These are phyloP conservation scores for Gnathonemus longibarbis DNA, from an alignment of 2,113 vertebrate genomes.

Conservation along the genomic window DNA sequence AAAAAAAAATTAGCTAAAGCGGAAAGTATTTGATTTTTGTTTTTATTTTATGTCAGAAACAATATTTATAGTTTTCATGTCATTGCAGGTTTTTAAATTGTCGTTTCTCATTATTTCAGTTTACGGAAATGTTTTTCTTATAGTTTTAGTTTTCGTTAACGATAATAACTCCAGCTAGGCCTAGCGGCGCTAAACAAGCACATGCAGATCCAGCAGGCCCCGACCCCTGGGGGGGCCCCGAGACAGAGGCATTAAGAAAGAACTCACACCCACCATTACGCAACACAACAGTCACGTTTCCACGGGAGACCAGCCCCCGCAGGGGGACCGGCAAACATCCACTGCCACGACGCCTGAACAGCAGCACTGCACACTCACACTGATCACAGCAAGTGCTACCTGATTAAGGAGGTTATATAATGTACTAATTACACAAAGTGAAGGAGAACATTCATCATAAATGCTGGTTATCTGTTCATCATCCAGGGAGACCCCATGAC, in stretches of 20 bases:
- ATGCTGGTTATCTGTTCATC: not conserved
- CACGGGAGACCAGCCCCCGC: not conserved
- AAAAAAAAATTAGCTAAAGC: not conserved
- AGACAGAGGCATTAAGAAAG: not conserved
- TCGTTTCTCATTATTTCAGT: not conserved
- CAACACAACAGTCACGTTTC: slow-evolving; percentile 12
- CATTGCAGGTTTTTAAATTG: not conserved
- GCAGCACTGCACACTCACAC: not conserved
- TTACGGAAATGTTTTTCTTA: not conserved
- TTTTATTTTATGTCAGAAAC: not conserved
- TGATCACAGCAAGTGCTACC: not conserved
- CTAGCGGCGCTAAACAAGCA: not conserved
- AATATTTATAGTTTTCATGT: not conserved
- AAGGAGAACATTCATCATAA: not conserved
- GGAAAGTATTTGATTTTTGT: not conserved
- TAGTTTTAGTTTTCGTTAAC: not conserved
- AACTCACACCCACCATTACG: not conserved
- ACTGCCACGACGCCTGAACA: not conserved
- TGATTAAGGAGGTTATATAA: not conserved
- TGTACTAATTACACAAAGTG: not conserved
- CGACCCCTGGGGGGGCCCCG: not conserved
- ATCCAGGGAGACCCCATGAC: not conserved
- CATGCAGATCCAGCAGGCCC: not conserved
- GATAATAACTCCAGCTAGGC: not conserved
- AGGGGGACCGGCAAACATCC: not conserved